phyloP scores from a whole-genome alignment of 2,113 vertebrate genomes.

The Coryphaenoides rupestris region DNA sequence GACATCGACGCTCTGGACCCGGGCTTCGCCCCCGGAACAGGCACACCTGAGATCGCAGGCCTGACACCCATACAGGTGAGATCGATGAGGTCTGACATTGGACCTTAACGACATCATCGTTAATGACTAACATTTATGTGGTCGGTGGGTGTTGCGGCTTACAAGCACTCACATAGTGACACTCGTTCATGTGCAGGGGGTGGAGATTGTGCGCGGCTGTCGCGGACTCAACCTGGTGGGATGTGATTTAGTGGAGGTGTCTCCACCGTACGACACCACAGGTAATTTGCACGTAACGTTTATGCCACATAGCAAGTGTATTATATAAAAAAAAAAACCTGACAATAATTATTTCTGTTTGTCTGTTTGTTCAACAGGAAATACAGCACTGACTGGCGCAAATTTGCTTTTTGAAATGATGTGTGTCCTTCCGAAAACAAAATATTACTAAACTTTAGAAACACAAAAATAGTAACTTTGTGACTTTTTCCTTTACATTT shows the following conservation, averaged over 20 bases:
- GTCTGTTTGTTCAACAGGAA: conserved; percentile 69
- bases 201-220: conserved; percentile 92
- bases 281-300: conserved; percentile 64
- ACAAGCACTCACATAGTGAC: no score
- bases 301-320: not conserved
- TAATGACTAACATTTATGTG: not conserved
- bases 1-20: conserved; percentile 92
- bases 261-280: conserved; percentile 83
- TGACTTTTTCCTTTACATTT: no score
- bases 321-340: no score
- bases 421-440: conserved; percentile 83
- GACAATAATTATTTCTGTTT: no score
- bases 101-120: not conserved
- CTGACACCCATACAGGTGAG: conserved; percentile 89
- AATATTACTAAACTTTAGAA: conserved; percentile 59
- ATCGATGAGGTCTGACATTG: not conserved
- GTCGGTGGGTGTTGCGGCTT: no score
- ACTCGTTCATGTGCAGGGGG: conserved; percentile 68
- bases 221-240: conserved; percentile 86
- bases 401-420: conserved; percentile 96
- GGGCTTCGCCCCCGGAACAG: conserved; percentile 87
- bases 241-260: conserved; percentile 91
- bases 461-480: not conserved
- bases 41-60: conserved; percentile 88
- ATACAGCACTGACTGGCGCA: conserved; percentile 87